Evolutionary conservation across 2,888 invertebrate species (phyloP), one percentile per base, ranked within the genome.

Genomic region (Phorcus lineatus): DNA sequence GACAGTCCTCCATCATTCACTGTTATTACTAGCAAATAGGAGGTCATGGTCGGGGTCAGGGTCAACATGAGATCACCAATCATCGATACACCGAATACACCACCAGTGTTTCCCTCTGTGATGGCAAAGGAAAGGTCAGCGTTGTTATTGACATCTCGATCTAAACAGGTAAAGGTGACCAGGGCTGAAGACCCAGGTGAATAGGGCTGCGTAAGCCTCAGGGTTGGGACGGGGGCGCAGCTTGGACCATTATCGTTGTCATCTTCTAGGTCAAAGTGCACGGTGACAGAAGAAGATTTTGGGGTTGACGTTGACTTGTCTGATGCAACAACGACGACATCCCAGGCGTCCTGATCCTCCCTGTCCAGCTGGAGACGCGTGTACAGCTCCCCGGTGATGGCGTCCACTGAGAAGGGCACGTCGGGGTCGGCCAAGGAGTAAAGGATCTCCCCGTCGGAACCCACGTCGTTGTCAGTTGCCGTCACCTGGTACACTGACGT

Each of bases 211-310:
- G 86, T 75, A 17, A 84, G 57, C 1, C 87, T 75, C 1, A 82
- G 28, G 24, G 84, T 81, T n/a, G 83, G 84, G 19, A 84, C 79
- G 6, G 83, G 54, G 17, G 79, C 74, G 80, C 88, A 89, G 19
- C 28, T 80, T 0, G 90, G 88, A 4, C 28, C n/a, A 62, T 87
- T 85, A 80, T 90, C 90, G 67, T 90, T 90, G 13, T 81, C 81
- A 78, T 90, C 90, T 0, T 62, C 13, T 1, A 88, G 80, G 9
- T 74, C 55, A 0, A 90, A 76, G 0, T 83, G 80, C 0, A 87
- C 57, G 2, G 78, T 84, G 40, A 78, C 78, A 2, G 86, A 81
- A 3, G 82, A 81, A 16, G 81, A 81, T 54, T 84, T 67, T 24
- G 54, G 52, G 11, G 55, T 67, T 11, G 82, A 79, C 16, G 55